A percentile compares a stretch with the other conserved stretches of the same genome.
Conservation (phyloP, 64 coral and sea anemone genomes). For the Actinia equina region DNA sequence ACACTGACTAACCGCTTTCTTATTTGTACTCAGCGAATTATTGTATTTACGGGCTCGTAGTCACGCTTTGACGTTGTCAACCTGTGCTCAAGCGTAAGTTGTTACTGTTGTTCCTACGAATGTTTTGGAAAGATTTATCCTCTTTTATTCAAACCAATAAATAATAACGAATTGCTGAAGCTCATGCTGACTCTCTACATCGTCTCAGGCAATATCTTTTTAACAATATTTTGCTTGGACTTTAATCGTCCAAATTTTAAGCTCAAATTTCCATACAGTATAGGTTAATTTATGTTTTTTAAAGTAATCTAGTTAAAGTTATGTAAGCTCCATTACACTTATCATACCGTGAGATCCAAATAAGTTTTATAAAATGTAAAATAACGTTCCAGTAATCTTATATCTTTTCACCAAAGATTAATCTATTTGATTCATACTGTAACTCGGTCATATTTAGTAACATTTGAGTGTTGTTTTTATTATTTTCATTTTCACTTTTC, state of each 20-base stretch:
- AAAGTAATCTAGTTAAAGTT: too few relatives aligned
- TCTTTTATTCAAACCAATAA: background rate
- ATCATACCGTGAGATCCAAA: too few relatives aligned
- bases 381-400: too few relatives aligned
- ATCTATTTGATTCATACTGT: too few relatives aligned
- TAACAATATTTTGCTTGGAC: background rate
- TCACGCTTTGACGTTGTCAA: slow-evolving; percentile 69
- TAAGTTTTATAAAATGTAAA: too few relatives aligned
- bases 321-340: too few relatives aligned
- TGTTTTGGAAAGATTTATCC: background rate
- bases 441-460: too few relatives aligned
- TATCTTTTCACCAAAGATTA: too few relatives aligned
- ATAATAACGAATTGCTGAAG: background rate
- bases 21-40: slow-evolving; percentile 54
- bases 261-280: too few relatives aligned
- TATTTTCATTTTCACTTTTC: background rate
- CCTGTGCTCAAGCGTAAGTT: slow-evolving; percentile 87
- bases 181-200: too few relatives aligned
- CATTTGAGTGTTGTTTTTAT: background rate
- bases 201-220: background rate
- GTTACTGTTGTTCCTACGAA: background rate
- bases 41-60: slow-evolving; percentile 75
- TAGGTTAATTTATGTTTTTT: too few relatives aligned
- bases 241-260: too few relatives aligned
- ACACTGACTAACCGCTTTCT: background rate